Percentiles rank a stretch among this genome's conserved stretches.
These are phyloP conservation scores for Mactra quadrangularis DNA, from an alignment of 1,140 invertebrate genomes.

Conservation along the genomic window DNA sequence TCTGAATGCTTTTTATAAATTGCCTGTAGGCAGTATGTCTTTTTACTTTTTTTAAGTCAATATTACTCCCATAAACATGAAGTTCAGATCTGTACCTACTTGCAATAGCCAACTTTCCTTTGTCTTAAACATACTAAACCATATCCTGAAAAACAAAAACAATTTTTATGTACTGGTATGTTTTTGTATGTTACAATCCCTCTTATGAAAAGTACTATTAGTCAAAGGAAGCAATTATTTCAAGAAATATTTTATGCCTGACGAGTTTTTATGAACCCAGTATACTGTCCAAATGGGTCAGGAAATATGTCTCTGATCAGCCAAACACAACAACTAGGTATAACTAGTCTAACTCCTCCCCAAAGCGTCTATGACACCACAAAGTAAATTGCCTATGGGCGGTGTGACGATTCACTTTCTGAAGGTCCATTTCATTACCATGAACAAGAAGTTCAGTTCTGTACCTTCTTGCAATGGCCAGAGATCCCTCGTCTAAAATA, in stretches of 20 bases:
- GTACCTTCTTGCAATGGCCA: not conserved
- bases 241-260: too few species aligned
- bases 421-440: not conserved
- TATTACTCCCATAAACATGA: too few species aligned
- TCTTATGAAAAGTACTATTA: too few species aligned
- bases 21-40: too few species aligned
- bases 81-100: too few species aligned
- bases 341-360: not conserved
- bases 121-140: too few species aligned
- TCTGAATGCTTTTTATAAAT: conserved; percentile 4
- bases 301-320: not conserved
- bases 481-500: conserved; percentile 19
- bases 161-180: too few species aligned
- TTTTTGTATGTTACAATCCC: too few species aligned
- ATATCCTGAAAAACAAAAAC: too few species aligned
- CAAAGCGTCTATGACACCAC: not conserved
- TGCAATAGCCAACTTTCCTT: too few species aligned
- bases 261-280: conserved; percentile 9
- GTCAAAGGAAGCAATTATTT: too few species aligned
- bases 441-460: not conserved
- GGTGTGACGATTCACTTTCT: not conserved
- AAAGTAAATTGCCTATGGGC: not conserved
- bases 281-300: not conserved
- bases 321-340: not conserved
- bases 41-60: too few species aligned